phyloP scores from a whole-genome alignment of 2,888 invertebrate species.

The Yponomeuta plumbellus region DNA sequence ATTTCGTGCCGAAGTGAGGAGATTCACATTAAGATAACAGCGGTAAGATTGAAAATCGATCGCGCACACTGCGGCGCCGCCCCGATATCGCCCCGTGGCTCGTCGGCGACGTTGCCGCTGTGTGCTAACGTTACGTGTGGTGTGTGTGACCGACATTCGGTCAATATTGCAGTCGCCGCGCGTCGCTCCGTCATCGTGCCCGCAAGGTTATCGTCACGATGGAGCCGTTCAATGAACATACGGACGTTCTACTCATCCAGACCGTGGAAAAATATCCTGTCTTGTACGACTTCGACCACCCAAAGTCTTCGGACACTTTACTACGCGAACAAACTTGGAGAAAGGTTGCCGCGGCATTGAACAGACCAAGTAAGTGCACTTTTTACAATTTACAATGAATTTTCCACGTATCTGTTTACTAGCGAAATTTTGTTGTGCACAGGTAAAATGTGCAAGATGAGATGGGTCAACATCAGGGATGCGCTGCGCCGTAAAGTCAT shows the following conservation, averaged over 20 bases:
- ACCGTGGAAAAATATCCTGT: slow-evolving; percentile 51
- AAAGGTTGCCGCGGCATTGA: slow-evolving; percentile 55
- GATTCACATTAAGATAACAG: not conserved
- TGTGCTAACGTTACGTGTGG: slow-evolving; percentile 35
- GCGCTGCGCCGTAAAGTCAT: slow-evolving; percentile 58
- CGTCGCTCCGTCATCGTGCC: not conserved
- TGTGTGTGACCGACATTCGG: not conserved
- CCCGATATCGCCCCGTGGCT: slow-evolving; percentile 19
- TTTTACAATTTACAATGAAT: not conserved
- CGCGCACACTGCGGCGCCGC: not conserved
- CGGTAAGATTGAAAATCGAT: not conserved
- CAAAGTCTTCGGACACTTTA: slow-evolving; percentile 52
- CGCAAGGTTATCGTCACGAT: not conserved
- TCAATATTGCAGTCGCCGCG: not conserved
- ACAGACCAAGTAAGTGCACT: slow-evolving; percentile 49
- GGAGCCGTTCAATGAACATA: slow-evolving; percentile 47
- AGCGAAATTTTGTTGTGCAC: slow-evolving; percentile 26
- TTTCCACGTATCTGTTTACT: not conserved
- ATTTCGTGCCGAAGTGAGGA: not conserved
- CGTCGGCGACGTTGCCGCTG: slow-evolving; percentile 28
- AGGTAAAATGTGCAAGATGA: slow-evolving; percentile 54
- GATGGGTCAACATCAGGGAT: slow-evolving; percentile 65
- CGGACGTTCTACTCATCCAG: slow-evolving; percentile 50
- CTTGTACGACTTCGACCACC: slow-evolving; percentile 50
- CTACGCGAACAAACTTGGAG: slow-evolving; percentile 60